These are phyloP conservation scores for Pitangus sulphuratus DNA, from an alignment of 2,797 vertebrate species.

Conservation along the genomic window DNA sequence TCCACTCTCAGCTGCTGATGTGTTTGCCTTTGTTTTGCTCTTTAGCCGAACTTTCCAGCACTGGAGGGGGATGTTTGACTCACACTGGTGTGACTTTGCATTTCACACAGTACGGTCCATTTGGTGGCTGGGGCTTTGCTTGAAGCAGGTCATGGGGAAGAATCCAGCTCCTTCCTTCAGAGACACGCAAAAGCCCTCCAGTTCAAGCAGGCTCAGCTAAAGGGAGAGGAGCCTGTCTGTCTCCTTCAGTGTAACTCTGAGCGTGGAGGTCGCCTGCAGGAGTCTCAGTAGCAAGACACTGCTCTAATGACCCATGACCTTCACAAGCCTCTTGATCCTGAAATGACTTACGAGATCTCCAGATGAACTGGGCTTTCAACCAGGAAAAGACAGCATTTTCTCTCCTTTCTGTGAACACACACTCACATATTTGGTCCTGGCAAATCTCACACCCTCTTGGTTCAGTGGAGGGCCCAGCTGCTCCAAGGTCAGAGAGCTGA, in stretches of 20 bases:
- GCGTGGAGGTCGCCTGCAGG: background rate
- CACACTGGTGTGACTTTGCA: background rate
- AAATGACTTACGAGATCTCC: background rate
- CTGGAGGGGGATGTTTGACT: slow-evolving; percentile 2
- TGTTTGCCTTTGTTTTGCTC: background rate
- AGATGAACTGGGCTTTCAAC: background rate
- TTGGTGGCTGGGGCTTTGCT: slow-evolving; percentile 6
- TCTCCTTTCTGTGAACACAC: background rate
- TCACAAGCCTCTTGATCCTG: background rate
- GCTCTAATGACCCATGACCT: background rate
- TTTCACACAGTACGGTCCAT: background rate
- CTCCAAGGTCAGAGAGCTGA: background rate
- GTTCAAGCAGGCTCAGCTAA: background rate
- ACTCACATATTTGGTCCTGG: background rate
- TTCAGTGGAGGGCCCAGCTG: background rate
- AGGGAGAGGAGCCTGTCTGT: background rate
- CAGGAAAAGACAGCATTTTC: background rate
- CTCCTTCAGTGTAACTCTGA: background rate
- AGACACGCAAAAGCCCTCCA: background rate
- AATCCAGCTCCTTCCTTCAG: background rate
- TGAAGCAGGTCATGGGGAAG: slow-evolving; percentile 12
- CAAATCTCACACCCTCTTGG: background rate
- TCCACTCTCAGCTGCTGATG: background rate
- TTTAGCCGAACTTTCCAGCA: background rate
- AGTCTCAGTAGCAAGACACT: background rate